phyloP scores from a whole-genome alignment of 2,888 invertebrate species.

The Phaedon cochleariae region DNA sequence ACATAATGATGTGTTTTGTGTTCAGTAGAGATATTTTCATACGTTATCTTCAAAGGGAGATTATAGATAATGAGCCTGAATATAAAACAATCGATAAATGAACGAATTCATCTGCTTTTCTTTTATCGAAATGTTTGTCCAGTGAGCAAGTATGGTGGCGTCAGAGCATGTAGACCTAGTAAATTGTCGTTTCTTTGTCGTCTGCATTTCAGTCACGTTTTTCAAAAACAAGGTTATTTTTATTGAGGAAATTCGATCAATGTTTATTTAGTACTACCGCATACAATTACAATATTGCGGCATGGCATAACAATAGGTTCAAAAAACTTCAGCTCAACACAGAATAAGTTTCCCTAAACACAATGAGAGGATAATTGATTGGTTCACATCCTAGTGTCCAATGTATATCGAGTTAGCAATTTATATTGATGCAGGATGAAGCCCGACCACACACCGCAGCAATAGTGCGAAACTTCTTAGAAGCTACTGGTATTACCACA shows the following conservation, averaged over 20 bases:
- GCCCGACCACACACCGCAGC: no score
- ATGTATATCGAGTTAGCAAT: no score
- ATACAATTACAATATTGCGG: neutral
- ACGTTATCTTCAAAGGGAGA: neutral
- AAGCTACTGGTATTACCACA: no score
- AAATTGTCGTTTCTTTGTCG: neutral
- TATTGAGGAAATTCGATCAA: neutral
- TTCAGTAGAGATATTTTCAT: neutral
- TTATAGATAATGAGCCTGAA: neutral
- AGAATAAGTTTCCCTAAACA: constrained; percentile 4
- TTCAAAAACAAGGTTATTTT: neutral
- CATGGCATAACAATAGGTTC: neutral
- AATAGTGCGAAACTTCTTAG: no score
- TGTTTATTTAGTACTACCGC: constrained; percentile 4
- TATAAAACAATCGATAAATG: neutral
- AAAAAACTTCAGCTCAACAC: constrained; percentile 4
- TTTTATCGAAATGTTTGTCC: neutral
- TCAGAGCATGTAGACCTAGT: neutral
- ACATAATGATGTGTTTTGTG: neutral
- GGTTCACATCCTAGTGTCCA: no score
- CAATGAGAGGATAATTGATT: neutral
- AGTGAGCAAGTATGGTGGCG: neutral
- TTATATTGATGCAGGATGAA: no score
- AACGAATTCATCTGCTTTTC: neutral
- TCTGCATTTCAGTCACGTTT: neutral